Conservation (phyloP, 2,888 invertebrate species). For the Chrysolina americana region DNA sequence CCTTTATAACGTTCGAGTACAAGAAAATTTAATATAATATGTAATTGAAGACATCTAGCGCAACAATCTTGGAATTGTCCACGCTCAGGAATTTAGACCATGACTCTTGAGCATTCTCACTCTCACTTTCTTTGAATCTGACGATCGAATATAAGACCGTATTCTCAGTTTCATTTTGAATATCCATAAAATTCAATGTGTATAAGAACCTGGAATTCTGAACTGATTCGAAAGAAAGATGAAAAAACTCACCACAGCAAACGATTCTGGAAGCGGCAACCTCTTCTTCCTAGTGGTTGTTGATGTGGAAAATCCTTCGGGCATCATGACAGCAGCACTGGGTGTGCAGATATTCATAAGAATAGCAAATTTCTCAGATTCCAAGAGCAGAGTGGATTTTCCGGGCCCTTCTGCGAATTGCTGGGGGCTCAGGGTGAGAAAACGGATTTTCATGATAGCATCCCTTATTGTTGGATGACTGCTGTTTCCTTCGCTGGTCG, state of each 20-base stretch:
- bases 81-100: too few species aligned
- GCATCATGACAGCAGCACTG: conserved; percentile 79
- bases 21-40: too few species aligned
- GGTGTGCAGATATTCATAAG: conserved; percentile 87
- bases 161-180: too few species aligned
- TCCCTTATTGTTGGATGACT: conserved; percentile 72
- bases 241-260: conserved; percentile 34
- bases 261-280: conserved; percentile 32
- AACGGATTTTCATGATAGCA: conserved; percentile 83
- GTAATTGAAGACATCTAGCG: too few species aligned
- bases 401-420: conserved; percentile 90
- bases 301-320: conserved; percentile 79
- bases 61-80: too few species aligned
- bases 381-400: conserved; percentile 79
- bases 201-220: too few species aligned
- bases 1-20: too few species aligned
- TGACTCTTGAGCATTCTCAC: too few species aligned
- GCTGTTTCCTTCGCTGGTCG: conserved; percentile 52
- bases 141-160: too few species aligned
- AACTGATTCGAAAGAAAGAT: too few species aligned
- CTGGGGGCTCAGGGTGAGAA: conserved; percentile 84
- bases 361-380: conserved; percentile 85
- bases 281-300: conserved; percentile 70
- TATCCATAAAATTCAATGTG: too few species aligned
- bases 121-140: too few species aligned